These are phyloP conservation scores for Ptyas mucosa DNA, from an alignment of 2,113 vertebrate genomes.

Conservation along the genomic window DNA sequence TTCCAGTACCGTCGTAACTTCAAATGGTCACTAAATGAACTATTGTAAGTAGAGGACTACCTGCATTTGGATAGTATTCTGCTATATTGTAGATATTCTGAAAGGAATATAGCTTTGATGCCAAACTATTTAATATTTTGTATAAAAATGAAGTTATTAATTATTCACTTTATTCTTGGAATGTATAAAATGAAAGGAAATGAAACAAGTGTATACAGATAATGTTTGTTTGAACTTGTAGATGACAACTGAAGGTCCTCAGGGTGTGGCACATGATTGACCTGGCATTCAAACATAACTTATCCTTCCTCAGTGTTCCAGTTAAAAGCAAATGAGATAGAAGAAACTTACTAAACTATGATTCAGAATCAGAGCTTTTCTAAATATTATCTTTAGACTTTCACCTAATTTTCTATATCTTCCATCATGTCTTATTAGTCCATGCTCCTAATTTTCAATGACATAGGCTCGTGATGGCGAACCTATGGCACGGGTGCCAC, in stretches of 20 bases:
- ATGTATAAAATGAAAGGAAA: constrained; percentile 29
- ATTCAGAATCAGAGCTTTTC: constrained; percentile 47
- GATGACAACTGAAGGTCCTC: constrained; percentile 46
- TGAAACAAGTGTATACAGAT: constrained; percentile 21
- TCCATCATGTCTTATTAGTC: constrained; percentile 5
- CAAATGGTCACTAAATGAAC: too few relatives aligned
- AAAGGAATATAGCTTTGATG: not conserved
- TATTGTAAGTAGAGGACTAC: too few relatives aligned
- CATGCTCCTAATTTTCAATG: not conserved
- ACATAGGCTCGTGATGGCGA: too few relatives aligned
- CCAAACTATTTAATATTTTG: not conserved
- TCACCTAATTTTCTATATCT: constrained; percentile 42
- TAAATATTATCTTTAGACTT: constrained; percentile 55
- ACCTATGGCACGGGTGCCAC: too few relatives aligned
- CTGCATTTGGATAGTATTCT: not conserved
- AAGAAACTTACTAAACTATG: constrained; percentile 48
- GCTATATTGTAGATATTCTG: not conserved
- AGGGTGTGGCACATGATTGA: constrained; percentile 35
- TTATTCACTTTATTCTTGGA: constrained; percentile 58
- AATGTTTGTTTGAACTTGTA: constrained; percentile 23
- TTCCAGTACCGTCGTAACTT: too few relatives aligned
- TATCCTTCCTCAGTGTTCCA: constrained; percentile 43
- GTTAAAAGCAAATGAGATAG: not conserved
- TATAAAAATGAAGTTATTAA: constrained; percentile 23
- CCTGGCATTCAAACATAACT: constrained; percentile 41